Evolutionary conservation across 2,113 vertebrate species (phyloP).

Genomic region (Corythaeola cristata): DNA sequence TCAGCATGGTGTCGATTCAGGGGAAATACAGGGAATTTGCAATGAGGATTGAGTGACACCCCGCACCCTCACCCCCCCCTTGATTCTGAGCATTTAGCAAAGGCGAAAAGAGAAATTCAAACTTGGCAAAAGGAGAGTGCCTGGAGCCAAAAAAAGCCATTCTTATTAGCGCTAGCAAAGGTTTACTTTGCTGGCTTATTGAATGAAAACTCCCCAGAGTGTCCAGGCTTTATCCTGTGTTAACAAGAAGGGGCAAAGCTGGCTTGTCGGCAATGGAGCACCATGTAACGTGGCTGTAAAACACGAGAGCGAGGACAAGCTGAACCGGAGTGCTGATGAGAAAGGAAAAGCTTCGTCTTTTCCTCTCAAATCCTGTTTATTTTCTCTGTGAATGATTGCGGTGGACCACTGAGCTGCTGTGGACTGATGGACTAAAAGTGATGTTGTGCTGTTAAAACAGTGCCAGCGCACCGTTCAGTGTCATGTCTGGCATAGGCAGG

Average conservation of each 20-base stretch:
- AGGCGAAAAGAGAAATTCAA: constrained; percentile 40
- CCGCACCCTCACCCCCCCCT: background rate
- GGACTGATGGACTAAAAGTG: background rate
- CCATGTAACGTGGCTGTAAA: background rate
- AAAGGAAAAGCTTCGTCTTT: background rate
- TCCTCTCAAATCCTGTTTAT: constrained; percentile 34
- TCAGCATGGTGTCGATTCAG: background rate
- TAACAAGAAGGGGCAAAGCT: constrained; percentile 40
- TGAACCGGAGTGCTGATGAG: background rate
- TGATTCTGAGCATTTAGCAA: background rate
- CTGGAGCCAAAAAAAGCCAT: constrained; percentile 52
- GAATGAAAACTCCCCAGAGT: constrained; percentile 64
- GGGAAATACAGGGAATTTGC: constrained; percentile 10
- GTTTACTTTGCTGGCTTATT: constrained; percentile 52
- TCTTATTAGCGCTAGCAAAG: constrained; percentile 43
- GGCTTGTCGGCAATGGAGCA: background rate
- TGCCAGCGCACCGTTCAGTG: background rate
- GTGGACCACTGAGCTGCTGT: background rate
- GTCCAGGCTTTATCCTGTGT: constrained; percentile 46
- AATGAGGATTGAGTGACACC: background rate
- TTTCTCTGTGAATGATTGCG: constrained; percentile 34
- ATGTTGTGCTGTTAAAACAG: background rate
- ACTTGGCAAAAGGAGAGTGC: constrained; percentile 33
- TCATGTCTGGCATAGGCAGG: background rate
- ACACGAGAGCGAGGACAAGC: background rate